Percentiles rank a stretch among this genome's conserved stretches.
Evolutionary conservation across 1,140 invertebrate species (phyloP).

Genomic region (Drosophila parvula): DNA sequence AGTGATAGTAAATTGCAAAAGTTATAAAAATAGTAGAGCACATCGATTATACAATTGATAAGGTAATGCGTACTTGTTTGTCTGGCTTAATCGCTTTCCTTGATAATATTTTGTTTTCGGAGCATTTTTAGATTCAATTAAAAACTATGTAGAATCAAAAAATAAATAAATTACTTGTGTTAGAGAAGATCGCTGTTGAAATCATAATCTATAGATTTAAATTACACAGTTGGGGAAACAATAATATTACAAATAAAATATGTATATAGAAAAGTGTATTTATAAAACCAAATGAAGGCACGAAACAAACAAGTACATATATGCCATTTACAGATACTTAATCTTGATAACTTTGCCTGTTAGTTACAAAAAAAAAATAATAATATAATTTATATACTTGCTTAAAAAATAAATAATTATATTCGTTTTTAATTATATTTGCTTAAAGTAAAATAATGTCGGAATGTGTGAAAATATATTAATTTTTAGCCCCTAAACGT

Average conservation of each 20-base stretch:
- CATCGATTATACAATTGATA: slow-evolving; percentile 16
- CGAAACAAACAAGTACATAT: background rate
- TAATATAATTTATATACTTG: background rate
- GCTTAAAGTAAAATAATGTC: too few species aligned
- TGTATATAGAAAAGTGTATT: too few species aligned
- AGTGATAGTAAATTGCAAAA: slow-evolving; percentile 15
- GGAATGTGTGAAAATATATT: too few species aligned
- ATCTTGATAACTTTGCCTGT: background rate
- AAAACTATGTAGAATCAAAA: background rate
- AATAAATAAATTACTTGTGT: background rate
- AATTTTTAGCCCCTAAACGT: too few species aligned
- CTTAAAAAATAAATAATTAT: background rate
- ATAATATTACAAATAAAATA: too few species aligned
- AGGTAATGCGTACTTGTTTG: background rate
- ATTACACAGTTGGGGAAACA: too few species aligned
- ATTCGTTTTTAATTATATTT: background rate
- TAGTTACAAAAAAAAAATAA: background rate
- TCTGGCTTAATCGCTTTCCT: too few species aligned
- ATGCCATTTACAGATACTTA: background rate
- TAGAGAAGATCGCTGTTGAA: background rate
- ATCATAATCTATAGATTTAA: background rate
- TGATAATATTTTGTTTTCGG: background rate
- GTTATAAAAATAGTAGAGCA: slow-evolving; percentile 18
- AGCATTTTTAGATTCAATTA: background rate
- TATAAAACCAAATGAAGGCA: background rate